Evolutionary conservation across 1,140 invertebrate genomes (phyloP), one percentile per base, ranked within the genome.

Genomic region (Aricia agestis): DNA sequence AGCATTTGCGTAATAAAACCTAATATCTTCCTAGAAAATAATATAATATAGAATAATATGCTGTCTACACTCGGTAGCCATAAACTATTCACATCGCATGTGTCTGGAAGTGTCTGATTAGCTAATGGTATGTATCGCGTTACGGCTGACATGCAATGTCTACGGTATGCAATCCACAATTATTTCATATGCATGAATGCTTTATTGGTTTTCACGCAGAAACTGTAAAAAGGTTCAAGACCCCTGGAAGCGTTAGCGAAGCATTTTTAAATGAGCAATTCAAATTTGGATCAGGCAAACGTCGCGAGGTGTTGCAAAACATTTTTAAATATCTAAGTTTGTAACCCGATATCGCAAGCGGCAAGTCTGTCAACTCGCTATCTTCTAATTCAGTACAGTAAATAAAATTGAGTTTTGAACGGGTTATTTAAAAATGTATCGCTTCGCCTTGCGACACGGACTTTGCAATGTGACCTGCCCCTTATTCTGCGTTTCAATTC

Each of bases 51-150:
- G 11, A 52, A 52, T 52, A 52, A 15, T 13, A 36, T 6, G 36
- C 6, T 36, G 36, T 52, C 45, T 13, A 13, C 45, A 52, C 45
- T 52, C 41, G 41, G 41, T 42, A 52, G 45, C 13, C 4, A 52
- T 52, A 52, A 52, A 52, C 45, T 13, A 52, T 52, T 52, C 2
- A 52, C 45, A 52, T 52, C 11, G 45, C 45, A 52, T 52, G 45
- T 52, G 45, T 52, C 45, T 59, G 59, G 13, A 41, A 52, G 31
- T 69, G 57, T 69, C 69, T 74, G 72, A 76, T 76, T 76, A 76
- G 69, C 67, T 74, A 73, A 74, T 73, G 71, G 74, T 63, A 76
- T 68, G 72, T 76, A 76, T 72, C 70, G 63, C 72, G 72, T 74
- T 74, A 70, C 74, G 74, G 70, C 74, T 74, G 70, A 72, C 42